These are phyloP conservation scores for Tridacna crocea DNA, from an alignment of 2,888 invertebrate genomes.

Conservation along the genomic window DNA sequence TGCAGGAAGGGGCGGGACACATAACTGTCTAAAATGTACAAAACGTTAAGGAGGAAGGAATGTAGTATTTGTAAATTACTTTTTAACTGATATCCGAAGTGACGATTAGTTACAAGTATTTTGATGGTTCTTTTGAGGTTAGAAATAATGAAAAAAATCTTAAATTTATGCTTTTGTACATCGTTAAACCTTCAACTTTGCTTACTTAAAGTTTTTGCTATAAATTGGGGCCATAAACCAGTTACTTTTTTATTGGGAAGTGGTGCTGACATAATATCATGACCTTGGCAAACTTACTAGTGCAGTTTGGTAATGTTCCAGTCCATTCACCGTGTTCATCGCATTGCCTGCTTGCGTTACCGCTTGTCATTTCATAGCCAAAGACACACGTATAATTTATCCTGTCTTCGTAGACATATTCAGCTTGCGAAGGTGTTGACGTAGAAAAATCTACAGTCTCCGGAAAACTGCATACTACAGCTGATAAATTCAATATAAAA, in stretches of 20 bases:
- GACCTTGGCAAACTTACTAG: conserved; percentile 35
- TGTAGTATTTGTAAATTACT: no score
- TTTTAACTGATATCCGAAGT: no score
- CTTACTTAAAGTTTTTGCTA: no score
- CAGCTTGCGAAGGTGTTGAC: background rate
- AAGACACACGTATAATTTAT: conserved; percentile 42
- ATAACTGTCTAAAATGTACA: background rate
- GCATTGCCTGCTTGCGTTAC: conserved; percentile 42
- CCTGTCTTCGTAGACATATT: conserved; percentile 45
- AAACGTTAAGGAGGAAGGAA: no score
- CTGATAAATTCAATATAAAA: conserved; percentile 8
- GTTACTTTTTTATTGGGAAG: no score
- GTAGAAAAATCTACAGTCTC: conserved; percentile 23
- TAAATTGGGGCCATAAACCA: no score
- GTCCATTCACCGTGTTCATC: conserved; percentile 39
- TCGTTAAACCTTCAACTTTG: no score
- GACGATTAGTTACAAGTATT: no score
- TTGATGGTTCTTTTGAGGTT: no score
- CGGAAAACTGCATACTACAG: conserved; percentile 48
- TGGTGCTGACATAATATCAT: no score
- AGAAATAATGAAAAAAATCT: no score
- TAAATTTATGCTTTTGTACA: no score
- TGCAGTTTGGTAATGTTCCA: conserved; percentile 45
- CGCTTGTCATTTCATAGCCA: conserved; percentile 50
- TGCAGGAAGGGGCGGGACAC: background rate